A percentile compares a stretch with the other conserved stretches of the same genome.
phyloP scores from a whole-genome alignment of 1,140 invertebrate species.

The Lucilia sericata region DNA sequence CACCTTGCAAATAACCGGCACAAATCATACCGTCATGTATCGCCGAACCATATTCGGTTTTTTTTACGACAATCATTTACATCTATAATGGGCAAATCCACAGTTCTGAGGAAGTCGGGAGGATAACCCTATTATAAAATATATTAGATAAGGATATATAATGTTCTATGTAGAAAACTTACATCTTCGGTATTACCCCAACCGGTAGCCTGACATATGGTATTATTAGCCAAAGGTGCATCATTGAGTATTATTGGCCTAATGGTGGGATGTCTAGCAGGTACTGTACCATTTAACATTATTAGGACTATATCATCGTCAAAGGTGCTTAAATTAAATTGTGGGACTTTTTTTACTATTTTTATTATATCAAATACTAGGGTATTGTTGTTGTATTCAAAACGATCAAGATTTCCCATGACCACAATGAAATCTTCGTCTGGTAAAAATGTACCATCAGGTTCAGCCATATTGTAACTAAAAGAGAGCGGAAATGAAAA shows the following conservation, averaged over 20 bases:
- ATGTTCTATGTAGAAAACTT: neutral
- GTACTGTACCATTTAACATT: conserved; percentile 54
- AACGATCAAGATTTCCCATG: conserved; percentile 64
- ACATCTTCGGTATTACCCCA: conserved; percentile 59
- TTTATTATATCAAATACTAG: conserved; percentile 55
- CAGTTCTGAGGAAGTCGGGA: conserved; percentile 56
- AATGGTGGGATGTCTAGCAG: conserved; percentile 55
- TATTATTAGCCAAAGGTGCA: conserved; percentile 28
- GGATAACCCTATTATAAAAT: conserved; percentile 45
- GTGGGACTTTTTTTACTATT: conserved; percentile 48
- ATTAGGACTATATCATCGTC: conserved; percentile 58
- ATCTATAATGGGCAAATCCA: conserved; percentile 58
- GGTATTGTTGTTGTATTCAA: conserved; percentile 51
- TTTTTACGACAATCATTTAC: conserved; percentile 51
- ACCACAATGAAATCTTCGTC: conserved; percentile 57
- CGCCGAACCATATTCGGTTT: conserved; percentile 47
- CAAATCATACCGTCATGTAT: conserved; percentile 61
- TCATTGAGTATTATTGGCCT: conserved; percentile 53
- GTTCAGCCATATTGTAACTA: neutral
- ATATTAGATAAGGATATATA: neutral
- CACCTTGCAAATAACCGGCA: conserved; percentile 59
- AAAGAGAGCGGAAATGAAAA: neutral
- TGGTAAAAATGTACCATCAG: conserved; percentile 55
- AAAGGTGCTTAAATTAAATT: conserved; percentile 54
- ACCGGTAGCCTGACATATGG: conserved; percentile 60